Evolutionary conservation across 2,888 invertebrate genomes (phyloP).

Genomic region (Sinodicranocentrus sp.): DNA sequence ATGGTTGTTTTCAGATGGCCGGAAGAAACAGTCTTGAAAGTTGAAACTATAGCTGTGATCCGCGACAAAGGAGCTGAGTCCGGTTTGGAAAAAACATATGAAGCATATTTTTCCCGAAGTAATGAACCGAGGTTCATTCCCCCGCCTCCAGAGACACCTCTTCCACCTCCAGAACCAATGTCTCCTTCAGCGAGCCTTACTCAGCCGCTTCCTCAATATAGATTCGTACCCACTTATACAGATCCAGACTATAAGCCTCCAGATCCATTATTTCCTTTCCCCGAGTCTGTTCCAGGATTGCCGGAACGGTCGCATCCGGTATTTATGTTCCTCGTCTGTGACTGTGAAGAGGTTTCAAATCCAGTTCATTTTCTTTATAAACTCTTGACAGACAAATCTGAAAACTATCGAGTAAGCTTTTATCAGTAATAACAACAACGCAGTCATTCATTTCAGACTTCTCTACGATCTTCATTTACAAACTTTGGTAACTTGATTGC

Average conservation of each 20-base stretch:
- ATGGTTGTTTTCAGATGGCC: slow-evolving; percentile 72
- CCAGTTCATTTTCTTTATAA: slow-evolving; percentile 71
- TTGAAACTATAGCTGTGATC: slow-evolving; percentile 71
- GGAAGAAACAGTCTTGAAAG: slow-evolving; percentile 64
- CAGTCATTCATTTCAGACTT: background rate
- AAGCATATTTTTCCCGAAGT: slow-evolving; percentile 62
- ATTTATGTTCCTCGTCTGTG: slow-evolving; percentile 72
- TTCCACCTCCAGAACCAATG: slow-evolving; percentile 25
- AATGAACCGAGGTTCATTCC: slow-evolving; percentile 71
- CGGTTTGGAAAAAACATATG: slow-evolving; percentile 72
- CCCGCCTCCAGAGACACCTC: slow-evolving; percentile 64
- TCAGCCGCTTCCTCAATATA: slow-evolving; percentile 46
- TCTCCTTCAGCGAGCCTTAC: slow-evolving; percentile 27
- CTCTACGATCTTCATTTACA: too few species aligned
- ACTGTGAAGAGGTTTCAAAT: slow-evolving; percentile 40
- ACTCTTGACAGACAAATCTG: slow-evolving; percentile 70
- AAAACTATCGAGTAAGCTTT: slow-evolving; percentile 65
- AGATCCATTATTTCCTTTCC: slow-evolving; percentile 71
- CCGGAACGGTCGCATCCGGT: slow-evolving; percentile 74
- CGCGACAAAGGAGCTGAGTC: slow-evolving; percentile 73
- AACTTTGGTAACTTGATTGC: background rate
- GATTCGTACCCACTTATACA: slow-evolving; percentile 70
- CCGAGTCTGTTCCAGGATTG: slow-evolving; percentile 71
- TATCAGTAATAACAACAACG: too few species aligned
- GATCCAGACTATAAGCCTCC: slow-evolving; percentile 71